Evolutionary conservation across 1,140 invertebrate genomes (phyloP).

Genomic region (Belonocnema kinseyi): DNA sequence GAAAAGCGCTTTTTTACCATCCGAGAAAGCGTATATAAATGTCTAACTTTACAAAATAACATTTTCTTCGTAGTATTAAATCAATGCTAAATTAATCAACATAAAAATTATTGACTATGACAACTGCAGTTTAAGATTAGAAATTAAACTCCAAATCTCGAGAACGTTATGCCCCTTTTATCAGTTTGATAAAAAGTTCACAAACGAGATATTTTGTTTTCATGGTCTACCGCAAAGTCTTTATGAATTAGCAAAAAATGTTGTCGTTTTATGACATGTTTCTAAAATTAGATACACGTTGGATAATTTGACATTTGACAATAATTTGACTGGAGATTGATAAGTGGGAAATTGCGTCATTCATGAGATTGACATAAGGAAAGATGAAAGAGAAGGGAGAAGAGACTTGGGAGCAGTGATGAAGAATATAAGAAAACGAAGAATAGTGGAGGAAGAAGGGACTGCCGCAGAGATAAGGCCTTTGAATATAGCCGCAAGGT

Average conservation of each 20-base stretch:
- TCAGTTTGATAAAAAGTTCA: neutral
- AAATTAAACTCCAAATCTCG: neutral
- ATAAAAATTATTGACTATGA: neutral
- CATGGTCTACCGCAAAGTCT: neutral
- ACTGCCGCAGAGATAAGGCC: conserved; percentile 68
- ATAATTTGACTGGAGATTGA: conserved; percentile 6
- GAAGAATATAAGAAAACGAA: conserved; percentile 48
- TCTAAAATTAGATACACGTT: conserved; percentile 10
- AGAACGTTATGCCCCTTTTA: neutral
- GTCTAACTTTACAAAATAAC: too few relatives aligned
- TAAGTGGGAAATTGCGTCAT: conserved; percentile 26
- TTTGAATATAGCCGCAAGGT: conserved; percentile 73
- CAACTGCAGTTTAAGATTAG: conserved; percentile 1
- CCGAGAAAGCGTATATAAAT: too few relatives aligned
- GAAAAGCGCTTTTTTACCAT: too few relatives aligned
- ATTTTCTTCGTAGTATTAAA: too few relatives aligned
- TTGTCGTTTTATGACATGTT: conserved; percentile 9
- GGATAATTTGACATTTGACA: conserved; percentile 28
- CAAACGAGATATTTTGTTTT: neutral
- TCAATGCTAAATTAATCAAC: conserved; percentile 3
- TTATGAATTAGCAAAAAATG: neutral
- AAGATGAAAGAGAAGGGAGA: neutral
- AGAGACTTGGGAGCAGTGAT: conserved; percentile 41
- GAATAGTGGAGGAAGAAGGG: conserved; percentile 55
- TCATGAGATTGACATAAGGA: neutral